A percentile compares a stretch with the other conserved stretches of the same genome.
These are phyloP conservation scores for Metellina segmentata DNA, from an alignment of 2,888 invertebrate genomes.

Conservation along the genomic window DNA sequence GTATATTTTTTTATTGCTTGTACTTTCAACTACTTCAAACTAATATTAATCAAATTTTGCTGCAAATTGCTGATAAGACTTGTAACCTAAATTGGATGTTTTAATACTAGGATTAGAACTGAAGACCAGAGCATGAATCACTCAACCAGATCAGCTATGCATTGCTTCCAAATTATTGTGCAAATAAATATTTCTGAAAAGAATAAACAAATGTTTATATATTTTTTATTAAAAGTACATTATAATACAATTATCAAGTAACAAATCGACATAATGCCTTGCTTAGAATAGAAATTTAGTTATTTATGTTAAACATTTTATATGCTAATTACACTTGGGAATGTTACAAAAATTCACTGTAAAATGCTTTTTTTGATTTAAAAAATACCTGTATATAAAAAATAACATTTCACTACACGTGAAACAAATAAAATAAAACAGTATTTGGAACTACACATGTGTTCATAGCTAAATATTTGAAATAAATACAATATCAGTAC, in stretches of 20 bases:
- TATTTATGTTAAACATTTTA: neutral
- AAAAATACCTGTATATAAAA: neutral
- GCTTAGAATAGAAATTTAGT: conserved; percentile 1
- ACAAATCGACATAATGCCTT: conserved; percentile 13
- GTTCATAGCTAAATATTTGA: too few species aligned
- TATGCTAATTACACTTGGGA: neutral
- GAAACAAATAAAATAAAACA: neutral
- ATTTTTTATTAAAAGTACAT: conserved; percentile 60
- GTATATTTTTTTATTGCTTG: too few species aligned
- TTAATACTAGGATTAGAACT: too few species aligned
- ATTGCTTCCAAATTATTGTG: too few species aligned
- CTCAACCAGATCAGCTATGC: too few species aligned
- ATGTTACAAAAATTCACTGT: conserved; percentile 11
- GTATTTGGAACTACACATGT: neutral
- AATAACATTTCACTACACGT: neutral
- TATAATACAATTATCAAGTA: conserved; percentile 55
- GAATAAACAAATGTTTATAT: neutral
- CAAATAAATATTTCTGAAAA: neutral
- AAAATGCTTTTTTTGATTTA: conserved; percentile 9
- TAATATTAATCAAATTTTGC: too few species aligned
- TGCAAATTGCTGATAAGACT: too few species aligned
- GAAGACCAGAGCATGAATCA: too few species aligned
- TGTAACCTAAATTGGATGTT: too few species aligned
- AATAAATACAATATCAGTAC: too few species aligned
- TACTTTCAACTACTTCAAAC: too few species aligned